Evolutionary conservation across 2,888 invertebrate species (phyloP).

Genomic region (Oasisia sp.): DNA sequence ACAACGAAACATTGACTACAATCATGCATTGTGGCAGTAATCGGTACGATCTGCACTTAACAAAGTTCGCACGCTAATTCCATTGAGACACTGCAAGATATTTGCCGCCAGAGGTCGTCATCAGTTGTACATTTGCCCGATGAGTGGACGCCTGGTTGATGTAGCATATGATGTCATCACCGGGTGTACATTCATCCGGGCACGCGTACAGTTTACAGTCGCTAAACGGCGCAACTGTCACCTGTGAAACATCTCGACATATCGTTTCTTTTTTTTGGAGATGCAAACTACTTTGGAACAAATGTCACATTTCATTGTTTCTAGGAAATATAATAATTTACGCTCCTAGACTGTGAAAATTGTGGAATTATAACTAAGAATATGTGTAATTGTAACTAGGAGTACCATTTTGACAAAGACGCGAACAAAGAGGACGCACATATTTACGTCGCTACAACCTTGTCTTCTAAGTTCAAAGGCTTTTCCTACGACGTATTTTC

Average conservation of each 20-base stretch:
- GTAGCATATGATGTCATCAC: constrained; percentile 5
- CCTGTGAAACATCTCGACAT: not conserved
- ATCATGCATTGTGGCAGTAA: not conserved
- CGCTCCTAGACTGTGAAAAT: too few species aligned
- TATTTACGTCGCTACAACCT: too few species aligned
- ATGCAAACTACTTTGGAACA: not conserved
- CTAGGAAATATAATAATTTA: too few species aligned
- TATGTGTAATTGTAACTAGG: too few species aligned
- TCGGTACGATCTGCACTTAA: not conserved
- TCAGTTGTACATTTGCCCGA: not conserved
- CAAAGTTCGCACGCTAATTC: not conserved
- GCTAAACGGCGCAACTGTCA: not conserved
- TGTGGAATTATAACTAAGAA: too few species aligned
- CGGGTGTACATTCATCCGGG: constrained; percentile 17
- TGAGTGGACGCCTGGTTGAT: not conserved
- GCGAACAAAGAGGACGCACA: too few species aligned
- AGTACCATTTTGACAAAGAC: too few species aligned
- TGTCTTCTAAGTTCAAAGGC: too few species aligned
- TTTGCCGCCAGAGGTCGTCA: not conserved
- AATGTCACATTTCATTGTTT: too few species aligned
- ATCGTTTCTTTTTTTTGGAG: not conserved
- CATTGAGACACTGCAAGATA: not conserved
- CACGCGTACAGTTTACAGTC: not conserved
- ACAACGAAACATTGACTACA: too few species aligned
- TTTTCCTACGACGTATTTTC: not conserved